These are phyloP conservation scores for Syrrhaptes paradoxus DNA, from an alignment of 2,113 vertebrate species.

Conservation along the genomic window DNA sequence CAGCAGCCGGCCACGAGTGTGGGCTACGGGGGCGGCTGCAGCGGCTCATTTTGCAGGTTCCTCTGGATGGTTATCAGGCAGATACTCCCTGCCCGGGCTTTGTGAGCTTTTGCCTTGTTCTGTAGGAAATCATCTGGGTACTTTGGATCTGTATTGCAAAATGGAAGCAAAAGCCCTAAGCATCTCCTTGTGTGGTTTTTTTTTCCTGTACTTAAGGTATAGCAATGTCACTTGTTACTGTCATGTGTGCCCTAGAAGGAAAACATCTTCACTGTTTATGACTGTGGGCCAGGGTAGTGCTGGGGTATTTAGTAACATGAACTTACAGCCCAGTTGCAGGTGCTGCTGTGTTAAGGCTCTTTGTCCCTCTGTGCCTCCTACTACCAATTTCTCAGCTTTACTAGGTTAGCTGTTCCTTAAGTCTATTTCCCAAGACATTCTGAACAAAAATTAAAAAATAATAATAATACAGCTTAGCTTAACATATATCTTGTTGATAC, in stretches of 20 bases:
- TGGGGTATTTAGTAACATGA: background rate
- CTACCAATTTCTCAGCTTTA: background rate
- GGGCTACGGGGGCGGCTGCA: background rate
- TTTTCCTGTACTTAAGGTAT: background rate
- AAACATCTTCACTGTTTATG: background rate
- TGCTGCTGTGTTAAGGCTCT: background rate
- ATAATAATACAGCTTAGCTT: background rate
- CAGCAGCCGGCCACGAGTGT: accelerated
- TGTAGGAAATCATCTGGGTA: background rate
- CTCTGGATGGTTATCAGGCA: background rate
- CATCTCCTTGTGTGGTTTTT: background rate
- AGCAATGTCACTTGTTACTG: background rate
- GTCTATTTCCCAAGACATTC: background rate
- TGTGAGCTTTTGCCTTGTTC: background rate
- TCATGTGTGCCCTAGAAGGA: background rate
- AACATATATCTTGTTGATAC: background rate
- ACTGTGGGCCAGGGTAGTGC: background rate
- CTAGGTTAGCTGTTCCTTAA: background rate
- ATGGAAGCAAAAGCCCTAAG: background rate
- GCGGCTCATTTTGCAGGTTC: background rate
- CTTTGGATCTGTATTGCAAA: background rate
- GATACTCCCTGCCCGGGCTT: background rate
- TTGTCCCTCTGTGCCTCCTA: background rate
- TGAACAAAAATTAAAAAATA: background rate
- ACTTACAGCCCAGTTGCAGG: background rate